Conservation (phyloP, 2,888 invertebrate species). For the Epirrhoe tristata region DNA sequence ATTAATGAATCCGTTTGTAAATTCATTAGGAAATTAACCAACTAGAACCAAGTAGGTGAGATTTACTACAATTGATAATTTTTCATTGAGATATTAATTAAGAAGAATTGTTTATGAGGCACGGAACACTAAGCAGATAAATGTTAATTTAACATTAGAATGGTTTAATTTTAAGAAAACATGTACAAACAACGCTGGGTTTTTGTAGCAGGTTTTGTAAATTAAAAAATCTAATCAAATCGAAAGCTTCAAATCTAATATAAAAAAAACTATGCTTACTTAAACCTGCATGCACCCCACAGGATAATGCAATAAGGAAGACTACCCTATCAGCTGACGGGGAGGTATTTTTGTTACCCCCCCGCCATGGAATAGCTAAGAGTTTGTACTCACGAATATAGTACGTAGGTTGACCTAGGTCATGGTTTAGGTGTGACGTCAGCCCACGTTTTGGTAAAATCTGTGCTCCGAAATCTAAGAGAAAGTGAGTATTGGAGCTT, state of each 20-base stretch:
- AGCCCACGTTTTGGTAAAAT: background rate
- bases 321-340: slow-evolving; percentile 51
- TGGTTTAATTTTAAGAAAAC: too few relatives aligned
- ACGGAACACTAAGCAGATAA: too few relatives aligned
- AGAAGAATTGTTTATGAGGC: too few relatives aligned
- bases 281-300: slow-evolving; percentile 47
- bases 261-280: slow-evolving; percentile 15
- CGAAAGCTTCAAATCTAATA: slow-evolving; percentile 1
- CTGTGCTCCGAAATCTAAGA: too few relatives aligned
- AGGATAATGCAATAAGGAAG: slow-evolving; percentile 62
- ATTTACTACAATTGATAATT: background rate
- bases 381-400: slow-evolving; percentile 9
- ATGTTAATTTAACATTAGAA: too few relatives aligned
- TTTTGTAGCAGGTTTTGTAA: background rate
- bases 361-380: slow-evolving; percentile 15
- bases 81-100: background rate
- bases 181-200: too few relatives aligned
- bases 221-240: background rate
- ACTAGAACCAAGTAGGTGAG: background rate
- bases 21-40: background rate
- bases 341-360: slow-evolving; percentile 35
- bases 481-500: too few relatives aligned
- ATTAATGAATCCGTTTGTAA: background rate
- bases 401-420: slow-evolving; percentile 21
- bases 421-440: slow-evolving; percentile 16